Percentiles rank a stretch among this genome's conserved stretches.
These are phyloP conservation scores for Puntigrus tetrazona DNA, from an alignment of 2,113 vertebrate genomes.

Conservation along the genomic window DNA sequence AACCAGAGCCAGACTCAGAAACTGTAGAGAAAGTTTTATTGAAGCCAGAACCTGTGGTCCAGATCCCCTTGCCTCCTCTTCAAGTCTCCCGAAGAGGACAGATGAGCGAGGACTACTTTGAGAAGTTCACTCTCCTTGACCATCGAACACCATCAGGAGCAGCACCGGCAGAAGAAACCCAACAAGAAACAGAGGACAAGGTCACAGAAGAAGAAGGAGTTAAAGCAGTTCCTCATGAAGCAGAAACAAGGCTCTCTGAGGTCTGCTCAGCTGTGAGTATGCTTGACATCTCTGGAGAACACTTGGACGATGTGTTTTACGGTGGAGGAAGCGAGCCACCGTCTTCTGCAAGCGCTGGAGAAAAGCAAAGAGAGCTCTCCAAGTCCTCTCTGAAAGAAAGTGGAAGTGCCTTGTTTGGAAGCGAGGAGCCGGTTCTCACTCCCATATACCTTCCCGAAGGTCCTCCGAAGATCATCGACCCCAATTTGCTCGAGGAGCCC, in stretches of 20 bases:
- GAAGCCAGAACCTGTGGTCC: slow-evolving; percentile 55
- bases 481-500: slow-evolving; percentile 85
- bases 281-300: slow-evolving; percentile 75
- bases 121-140: slow-evolving; percentile 86
- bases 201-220: background rate
- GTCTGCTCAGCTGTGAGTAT: slow-evolving; percentile 64
- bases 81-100: slow-evolving; percentile 46
- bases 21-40: background rate
- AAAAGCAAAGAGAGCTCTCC: background rate
- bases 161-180: slow-evolving; percentile 47
- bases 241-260: slow-evolving; percentile 56
- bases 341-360: slow-evolving; percentile 28
- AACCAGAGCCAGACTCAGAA: background rate
- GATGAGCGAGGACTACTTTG: slow-evolving; percentile 85
- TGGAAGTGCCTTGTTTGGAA: slow-evolving; percentile 81
- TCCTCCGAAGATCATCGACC: slow-evolving; percentile 80
- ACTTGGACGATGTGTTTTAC: slow-evolving; percentile 87
- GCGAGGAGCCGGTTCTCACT: slow-evolving; percentile 82
- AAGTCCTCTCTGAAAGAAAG: slow-evolving; percentile 70
- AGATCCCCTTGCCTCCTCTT: slow-evolving; percentile 57
- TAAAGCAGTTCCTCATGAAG: background rate
- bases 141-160: slow-evolving; percentile 72
- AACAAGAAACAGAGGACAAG: slow-evolving; percentile 40
- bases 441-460: slow-evolving; percentile 82
- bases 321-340: slow-evolving; percentile 56